Conservation (phyloP, 2,797 vertebrate genomes). For the Sebastes kiyomatsui region DNA sequence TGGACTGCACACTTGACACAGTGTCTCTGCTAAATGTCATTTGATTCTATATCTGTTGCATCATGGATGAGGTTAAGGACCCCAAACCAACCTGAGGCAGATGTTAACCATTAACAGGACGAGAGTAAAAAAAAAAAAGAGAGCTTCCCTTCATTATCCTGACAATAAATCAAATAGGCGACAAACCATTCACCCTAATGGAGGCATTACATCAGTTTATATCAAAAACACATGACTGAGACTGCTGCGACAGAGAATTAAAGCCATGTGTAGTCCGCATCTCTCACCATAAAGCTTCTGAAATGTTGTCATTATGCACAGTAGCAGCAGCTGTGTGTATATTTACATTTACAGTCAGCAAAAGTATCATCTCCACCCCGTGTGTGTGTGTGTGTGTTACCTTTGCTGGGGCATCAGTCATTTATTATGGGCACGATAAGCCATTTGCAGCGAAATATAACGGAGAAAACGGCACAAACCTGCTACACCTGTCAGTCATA, state of each 20-base stretch:
- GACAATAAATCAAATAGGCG: not conserved
- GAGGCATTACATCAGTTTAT: not conserved
- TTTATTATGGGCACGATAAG: conserved; percentile 28
- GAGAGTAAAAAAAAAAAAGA: not conserved
- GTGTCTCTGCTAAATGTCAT: not conserved
- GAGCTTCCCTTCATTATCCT: not conserved
- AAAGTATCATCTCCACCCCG: not conserved
- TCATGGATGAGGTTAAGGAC: conserved; percentile 21
- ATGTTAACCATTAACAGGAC: conserved; percentile 29
- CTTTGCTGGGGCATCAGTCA: conserved; percentile 54
- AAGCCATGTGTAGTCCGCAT: not conserved
- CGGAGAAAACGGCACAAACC: not conserved
- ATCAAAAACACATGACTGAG: not conserved
- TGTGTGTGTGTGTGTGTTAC: conserved; percentile 38
- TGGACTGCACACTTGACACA: not conserved
- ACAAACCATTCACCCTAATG: not conserved
- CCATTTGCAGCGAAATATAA: not conserved
- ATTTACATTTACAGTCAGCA: not conserved
- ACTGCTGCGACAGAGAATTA: not conserved
- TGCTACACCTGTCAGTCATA: not conserved
- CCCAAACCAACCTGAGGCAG: not conserved
- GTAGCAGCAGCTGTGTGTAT: too few relatives aligned
- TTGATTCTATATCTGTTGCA: not conserved
- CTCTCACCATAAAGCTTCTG: too few relatives aligned
- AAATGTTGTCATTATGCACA: not conserved